Evolutionary conservation across 2,797 vertebrate species (phyloP).

Genomic region (Coreius guichenoti): DNA sequence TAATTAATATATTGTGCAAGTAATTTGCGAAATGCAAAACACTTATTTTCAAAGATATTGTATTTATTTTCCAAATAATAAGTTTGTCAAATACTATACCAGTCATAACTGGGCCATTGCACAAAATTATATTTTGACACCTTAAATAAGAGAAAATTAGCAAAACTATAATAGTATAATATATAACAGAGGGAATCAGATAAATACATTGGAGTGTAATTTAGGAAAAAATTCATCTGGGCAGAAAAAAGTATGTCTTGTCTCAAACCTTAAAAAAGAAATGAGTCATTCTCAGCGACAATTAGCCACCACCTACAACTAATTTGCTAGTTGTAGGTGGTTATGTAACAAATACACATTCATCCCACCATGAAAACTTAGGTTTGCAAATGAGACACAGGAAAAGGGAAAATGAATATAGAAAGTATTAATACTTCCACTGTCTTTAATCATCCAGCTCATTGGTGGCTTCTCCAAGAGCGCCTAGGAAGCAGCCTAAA

Average conservation of each 20-base stretch:
- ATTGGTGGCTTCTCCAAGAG: conserved; percentile 3
- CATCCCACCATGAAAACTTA: neutral
- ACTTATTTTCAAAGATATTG: neutral
- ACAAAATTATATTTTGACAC: neutral
- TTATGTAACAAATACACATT: neutral
- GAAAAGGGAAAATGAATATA: neutral
- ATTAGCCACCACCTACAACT: neutral
- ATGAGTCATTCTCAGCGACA: neutral
- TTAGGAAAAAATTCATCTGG: neutral
- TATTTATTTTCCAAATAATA: neutral
- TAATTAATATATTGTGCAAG: neutral
- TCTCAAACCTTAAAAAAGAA: neutral
- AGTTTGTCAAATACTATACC: neutral
- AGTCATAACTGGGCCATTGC: neutral
- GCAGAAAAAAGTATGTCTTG: neutral
- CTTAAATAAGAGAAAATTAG: neutral
- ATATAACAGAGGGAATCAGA: neutral
- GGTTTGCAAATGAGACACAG: neutral
- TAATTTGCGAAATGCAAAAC: neutral
- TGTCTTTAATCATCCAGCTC: conserved; percentile 20
- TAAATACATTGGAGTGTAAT: neutral
- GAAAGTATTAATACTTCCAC: neutral
- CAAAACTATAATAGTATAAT: neutral
- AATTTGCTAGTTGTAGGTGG: neutral
- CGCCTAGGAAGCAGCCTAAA: neutral